A percentile compares a stretch with the other conserved stretches of the same genome.
Conservation (phyloP, 2,113 vertebrate species). For the Paratilapia polleni region DNA sequence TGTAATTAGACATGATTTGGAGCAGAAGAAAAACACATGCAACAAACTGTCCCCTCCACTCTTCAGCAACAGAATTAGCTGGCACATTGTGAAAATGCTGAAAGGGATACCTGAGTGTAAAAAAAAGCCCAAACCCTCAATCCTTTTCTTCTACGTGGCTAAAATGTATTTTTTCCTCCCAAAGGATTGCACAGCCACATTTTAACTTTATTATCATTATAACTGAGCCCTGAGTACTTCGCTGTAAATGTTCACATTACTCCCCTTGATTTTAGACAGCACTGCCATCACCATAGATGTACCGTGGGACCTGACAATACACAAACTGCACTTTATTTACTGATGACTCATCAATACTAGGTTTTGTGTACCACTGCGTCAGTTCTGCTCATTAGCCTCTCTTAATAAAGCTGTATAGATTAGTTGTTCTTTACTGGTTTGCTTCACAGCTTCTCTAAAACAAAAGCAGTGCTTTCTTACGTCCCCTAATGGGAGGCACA, state of each 20-base stretch:
- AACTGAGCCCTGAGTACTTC: not conserved
- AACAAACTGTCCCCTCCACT: not conserved
- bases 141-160: not conserved
- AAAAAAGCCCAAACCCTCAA: not conserved
- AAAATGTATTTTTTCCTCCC: not conserved
- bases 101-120: not conserved
- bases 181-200: not conserved
- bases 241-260: slow-evolving; percentile 13
- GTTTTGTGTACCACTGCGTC: slow-evolving; percentile 20
- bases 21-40: slow-evolving; percentile 49
- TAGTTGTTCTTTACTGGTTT: slow-evolving; percentile 11
- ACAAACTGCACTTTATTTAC: slow-evolving; percentile 35
- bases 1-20: slow-evolving; percentile 62
- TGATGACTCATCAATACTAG: slow-evolving; percentile 36
- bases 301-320: slow-evolving; percentile 15
- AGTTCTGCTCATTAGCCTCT: slow-evolving; percentile 39
- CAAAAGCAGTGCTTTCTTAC: not conserved
- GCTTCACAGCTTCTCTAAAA: slow-evolving; percentile 13
- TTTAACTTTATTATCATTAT: not conserved
- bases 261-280: not conserved
- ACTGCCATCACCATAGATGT: not conserved
- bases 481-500: not conserved
- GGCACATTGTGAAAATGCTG: not conserved
- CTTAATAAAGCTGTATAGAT: slow-evolving; percentile 50
- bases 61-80: not conserved